Conservation (phyloP, 2,888 invertebrate species). For the Zygothrica quintamaculata region DNA sequence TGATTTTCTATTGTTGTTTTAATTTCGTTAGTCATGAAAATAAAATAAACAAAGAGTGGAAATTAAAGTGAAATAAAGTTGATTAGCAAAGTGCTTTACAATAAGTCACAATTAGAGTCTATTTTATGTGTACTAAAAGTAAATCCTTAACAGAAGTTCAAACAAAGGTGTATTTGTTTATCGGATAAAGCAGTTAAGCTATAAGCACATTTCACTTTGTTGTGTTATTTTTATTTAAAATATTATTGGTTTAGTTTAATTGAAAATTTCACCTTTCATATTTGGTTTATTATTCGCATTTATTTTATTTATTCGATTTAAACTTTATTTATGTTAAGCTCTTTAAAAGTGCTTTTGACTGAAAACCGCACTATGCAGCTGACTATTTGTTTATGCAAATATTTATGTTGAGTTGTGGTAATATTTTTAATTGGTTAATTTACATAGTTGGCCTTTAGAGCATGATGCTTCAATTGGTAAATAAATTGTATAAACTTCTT, state of each 20-base stretch:
- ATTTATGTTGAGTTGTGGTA: conserved; percentile 51
- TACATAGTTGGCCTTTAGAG: conserved; percentile 12
- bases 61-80: neutral
- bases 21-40: too few species aligned
- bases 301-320: conserved; percentile 4
- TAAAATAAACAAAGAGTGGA: too few species aligned
- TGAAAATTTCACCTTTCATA: conserved; percentile 36
- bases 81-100: too few species aligned
- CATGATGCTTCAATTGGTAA: conserved; percentile 8
- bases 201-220: conserved; percentile 12
- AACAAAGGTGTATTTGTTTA: neutral
- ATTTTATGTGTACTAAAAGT: too few species aligned
- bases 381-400: conserved; percentile 44
- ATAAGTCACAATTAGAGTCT: conserved; percentile 2
- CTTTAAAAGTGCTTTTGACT: conserved; percentile 20
- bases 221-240: conserved; percentile 16
- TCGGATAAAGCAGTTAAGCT: too few species aligned
- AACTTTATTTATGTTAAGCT: conserved; percentile 35
- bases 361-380: conserved; percentile 26
- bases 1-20: too few species aligned
- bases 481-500: conserved; percentile 21
- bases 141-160: too few species aligned
- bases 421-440: conserved; percentile 38
- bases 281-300: too few species aligned
- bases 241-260: conserved; percentile 58